Evolutionary conservation across 2,888 invertebrate genomes (phyloP).

Genomic region (Smittia aterrima): DNA sequence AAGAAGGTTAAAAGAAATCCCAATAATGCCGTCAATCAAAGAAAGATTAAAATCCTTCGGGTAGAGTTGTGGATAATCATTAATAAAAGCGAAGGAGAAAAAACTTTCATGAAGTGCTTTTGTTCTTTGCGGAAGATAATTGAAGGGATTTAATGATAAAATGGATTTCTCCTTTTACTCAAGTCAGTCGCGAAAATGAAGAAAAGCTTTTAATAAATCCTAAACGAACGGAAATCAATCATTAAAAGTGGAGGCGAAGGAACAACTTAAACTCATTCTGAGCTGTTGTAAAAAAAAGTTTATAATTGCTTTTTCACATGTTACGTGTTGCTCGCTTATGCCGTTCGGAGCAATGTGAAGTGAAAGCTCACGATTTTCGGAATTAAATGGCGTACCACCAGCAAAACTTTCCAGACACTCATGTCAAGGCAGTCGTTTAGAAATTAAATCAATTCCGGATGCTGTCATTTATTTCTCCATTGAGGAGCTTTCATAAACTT

Average conservation of each 20-base stretch:
- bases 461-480: not conserved
- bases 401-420: not conserved
- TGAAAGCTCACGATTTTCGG: not conserved
- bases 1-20: constrained; percentile 1
- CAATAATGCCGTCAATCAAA: constrained; percentile 11
- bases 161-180: not conserved
- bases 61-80: not conserved
- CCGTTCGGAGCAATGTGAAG: not conserved
- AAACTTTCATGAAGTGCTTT: not conserved
- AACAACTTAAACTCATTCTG: not conserved
- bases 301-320: constrained; percentile 11
- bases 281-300: not conserved
- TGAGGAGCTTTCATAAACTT: not conserved
- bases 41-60: constrained; percentile 12
- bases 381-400: not conserved
- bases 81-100: not conserved
- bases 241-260: not conserved
- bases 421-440: not conserved
- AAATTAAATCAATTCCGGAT: not conserved
- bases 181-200: too few relatives aligned
- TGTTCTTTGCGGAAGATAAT: not conserved
- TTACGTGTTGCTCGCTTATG: not conserved
- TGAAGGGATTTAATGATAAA: not conserved
- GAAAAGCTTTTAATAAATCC: constrained; percentile 2
- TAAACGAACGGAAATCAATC: constrained; percentile 8